Conservation (phyloP, 1,140 invertebrate genomes). For the Penaeus vannamei region DNA sequence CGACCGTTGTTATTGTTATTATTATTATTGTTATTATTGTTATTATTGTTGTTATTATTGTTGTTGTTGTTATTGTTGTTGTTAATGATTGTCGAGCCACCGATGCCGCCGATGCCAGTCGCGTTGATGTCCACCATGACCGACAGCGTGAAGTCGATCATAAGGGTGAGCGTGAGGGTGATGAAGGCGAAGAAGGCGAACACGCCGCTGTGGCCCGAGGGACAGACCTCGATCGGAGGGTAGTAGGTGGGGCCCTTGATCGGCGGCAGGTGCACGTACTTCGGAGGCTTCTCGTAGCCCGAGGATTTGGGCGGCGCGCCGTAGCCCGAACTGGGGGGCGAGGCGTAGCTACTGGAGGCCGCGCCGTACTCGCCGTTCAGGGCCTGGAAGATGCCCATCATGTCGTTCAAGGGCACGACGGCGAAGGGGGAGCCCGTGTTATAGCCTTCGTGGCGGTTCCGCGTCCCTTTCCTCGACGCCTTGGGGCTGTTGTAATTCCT, state of each 20-base stretch:
- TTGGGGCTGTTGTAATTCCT: not conserved
- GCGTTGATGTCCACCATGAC: slow-evolving; percentile 59
- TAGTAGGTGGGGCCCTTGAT: slow-evolving; percentile 41
- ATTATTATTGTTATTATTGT: slow-evolving; percentile 62
- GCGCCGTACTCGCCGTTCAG: slow-evolving; percentile 40
- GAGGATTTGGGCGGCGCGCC: not conserved
- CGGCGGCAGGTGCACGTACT: slow-evolving; percentile 21
- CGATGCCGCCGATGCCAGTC: slow-evolving; percentile 35
- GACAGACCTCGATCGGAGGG: slow-evolving; percentile 53
- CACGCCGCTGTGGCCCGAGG: slow-evolving; percentile 48
- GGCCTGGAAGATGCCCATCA: slow-evolving; percentile 45
- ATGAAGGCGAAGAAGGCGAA: slow-evolving; percentile 63
- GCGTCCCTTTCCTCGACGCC: not conserved
- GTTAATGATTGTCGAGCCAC: slow-evolving; percentile 35
- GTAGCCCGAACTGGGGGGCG: not conserved
- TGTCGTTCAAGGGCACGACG: slow-evolving; percentile 33
- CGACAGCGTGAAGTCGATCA: slow-evolving; percentile 57
- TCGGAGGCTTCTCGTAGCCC: slow-evolving; percentile 7
- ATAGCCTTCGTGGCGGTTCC: not conserved
- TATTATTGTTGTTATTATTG: slow-evolving; percentile 61
- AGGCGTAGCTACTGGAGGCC: not conserved
- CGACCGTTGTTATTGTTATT: slow-evolving; percentile 53
- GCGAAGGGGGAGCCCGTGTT: slow-evolving; percentile 10
- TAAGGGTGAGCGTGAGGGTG: slow-evolving; percentile 57
- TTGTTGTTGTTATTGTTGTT: slow-evolving; percentile 65